Conservation (phyloP, 2,797 vertebrate species). For the Nannoperca obscura region DNA sequence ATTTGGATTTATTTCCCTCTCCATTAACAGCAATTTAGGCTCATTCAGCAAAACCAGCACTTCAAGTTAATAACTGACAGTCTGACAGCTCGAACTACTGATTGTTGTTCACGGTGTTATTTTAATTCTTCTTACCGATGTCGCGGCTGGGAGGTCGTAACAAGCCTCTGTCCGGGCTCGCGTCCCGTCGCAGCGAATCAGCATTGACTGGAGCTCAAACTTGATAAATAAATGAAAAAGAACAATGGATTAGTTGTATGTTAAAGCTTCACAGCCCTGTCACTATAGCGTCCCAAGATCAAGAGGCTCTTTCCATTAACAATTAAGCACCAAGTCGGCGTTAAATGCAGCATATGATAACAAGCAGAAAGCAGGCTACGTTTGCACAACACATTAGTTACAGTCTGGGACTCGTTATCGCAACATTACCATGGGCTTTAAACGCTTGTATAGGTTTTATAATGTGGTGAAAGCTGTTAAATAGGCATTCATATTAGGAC, state of each 20-base stretch:
- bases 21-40: background rate
- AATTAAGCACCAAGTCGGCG: background rate
- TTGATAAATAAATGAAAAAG: constrained; percentile 59
- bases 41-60: background rate
- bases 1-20: background rate
- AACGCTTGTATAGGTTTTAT: background rate
- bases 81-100: background rate
- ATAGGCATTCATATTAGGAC: background rate
- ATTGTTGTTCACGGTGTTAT: background rate
- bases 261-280: background rate
- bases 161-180: constrained; percentile 86
- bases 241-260: background rate
- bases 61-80: too few relatives aligned
- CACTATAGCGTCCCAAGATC: too few relatives aligned
- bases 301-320: constrained; percentile 3
- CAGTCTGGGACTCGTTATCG: background rate
- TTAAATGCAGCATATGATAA: background rate
- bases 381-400: constrained; percentile 3
- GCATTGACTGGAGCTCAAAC: constrained; percentile 93
- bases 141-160: constrained; percentile 80
- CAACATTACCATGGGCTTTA: background rate
- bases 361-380: background rate
- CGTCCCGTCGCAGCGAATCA: constrained; percentile 90
- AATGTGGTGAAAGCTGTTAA: background rate
- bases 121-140: constrained; percentile 80